Conservation (phyloP, 2,888 invertebrate genomes). For the Chloroclystis v-ata region DNA sequence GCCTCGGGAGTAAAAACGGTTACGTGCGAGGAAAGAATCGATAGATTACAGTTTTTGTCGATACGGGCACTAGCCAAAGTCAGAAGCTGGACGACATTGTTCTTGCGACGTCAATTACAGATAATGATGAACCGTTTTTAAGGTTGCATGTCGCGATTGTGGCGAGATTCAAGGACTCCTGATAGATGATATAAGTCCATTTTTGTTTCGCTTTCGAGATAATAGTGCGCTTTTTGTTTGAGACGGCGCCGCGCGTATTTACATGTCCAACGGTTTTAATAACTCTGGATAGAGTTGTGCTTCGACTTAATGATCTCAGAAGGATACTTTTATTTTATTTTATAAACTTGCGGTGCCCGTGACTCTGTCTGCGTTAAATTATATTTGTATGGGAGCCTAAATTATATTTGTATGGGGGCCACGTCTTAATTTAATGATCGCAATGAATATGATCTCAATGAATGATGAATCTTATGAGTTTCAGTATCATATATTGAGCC, state of each 20-base stretch:
- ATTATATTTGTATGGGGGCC: too few species aligned
- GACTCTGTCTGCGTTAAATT: too few species aligned
- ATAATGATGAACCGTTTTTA: constrained; percentile 67
- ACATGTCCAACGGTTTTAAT: constrained; percentile 23
- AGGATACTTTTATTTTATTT: too few species aligned
- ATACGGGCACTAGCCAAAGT: constrained; percentile 43
- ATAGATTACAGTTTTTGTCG: constrained; percentile 69
- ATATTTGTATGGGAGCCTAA: too few species aligned
- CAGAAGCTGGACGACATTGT: constrained; percentile 53
- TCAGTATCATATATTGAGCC: too few species aligned
- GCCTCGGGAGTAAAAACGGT: constrained; percentile 59
- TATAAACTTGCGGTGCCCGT: too few species aligned
- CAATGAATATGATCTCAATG: too few species aligned
- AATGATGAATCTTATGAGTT: too few species aligned
- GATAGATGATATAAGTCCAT: constrained; percentile 31
- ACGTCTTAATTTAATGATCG: too few species aligned
- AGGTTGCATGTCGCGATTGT: constrained; percentile 47
- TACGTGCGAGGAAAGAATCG: constrained; percentile 66
- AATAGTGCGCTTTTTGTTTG: constrained; percentile 20
- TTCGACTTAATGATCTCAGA: too few species aligned
- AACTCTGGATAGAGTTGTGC: constrained; percentile 9
- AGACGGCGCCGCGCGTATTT: constrained; percentile 22
- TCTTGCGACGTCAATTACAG: constrained; percentile 68
- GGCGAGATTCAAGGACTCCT: constrained; percentile 39
- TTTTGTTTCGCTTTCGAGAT: constrained; percentile 23